Conservation (phyloP, 35 echinoderm and acorn worm species). For the Ophioderma brevispina region DNA sequence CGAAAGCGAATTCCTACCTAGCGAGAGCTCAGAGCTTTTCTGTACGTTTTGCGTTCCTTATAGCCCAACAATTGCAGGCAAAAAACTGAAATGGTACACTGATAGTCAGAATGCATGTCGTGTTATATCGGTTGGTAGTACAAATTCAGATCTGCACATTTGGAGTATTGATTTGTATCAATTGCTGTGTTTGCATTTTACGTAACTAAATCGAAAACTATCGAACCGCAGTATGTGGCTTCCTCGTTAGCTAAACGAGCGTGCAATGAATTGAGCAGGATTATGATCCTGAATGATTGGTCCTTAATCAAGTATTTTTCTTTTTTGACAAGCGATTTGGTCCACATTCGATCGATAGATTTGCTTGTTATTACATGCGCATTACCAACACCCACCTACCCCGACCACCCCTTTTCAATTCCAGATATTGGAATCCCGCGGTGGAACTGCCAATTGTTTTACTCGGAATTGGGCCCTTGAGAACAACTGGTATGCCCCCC, state of each 20-base stretch:
- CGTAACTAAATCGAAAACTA: too few species aligned
- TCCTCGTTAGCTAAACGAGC: not conserved
- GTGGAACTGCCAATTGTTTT: constrained; percentile 15
- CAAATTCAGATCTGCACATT: not conserved
- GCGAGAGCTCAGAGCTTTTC: too few species aligned
- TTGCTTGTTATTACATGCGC: constrained; percentile 21
- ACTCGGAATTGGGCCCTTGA: constrained; percentile 34
- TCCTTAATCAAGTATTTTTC: constrained; percentile 9
- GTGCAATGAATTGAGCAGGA: constrained; percentile 21
- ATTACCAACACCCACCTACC: too few species aligned
- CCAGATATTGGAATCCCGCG: constrained; percentile 35
- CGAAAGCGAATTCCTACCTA: too few species aligned
- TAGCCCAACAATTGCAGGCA: not conserved
- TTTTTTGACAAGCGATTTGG: constrained; percentile 22
- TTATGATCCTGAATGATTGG: not conserved
- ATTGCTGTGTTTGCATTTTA: not conserved
- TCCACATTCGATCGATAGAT: too few species aligned
- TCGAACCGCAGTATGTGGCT: constrained; percentile 29
- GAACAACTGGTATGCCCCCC: too few species aligned
- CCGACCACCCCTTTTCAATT: constrained; percentile 26
- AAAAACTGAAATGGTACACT: constrained; percentile 21
- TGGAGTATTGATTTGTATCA: constrained; percentile 19
- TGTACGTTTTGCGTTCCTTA: too few species aligned
- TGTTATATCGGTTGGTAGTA: not conserved
- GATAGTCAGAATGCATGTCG: constrained; percentile 20